Percentiles rank a stretch among this genome's conserved stretches.
Conservation (phyloP, 2,888 invertebrate genomes). For the Geotrupes spiniger region DNA sequence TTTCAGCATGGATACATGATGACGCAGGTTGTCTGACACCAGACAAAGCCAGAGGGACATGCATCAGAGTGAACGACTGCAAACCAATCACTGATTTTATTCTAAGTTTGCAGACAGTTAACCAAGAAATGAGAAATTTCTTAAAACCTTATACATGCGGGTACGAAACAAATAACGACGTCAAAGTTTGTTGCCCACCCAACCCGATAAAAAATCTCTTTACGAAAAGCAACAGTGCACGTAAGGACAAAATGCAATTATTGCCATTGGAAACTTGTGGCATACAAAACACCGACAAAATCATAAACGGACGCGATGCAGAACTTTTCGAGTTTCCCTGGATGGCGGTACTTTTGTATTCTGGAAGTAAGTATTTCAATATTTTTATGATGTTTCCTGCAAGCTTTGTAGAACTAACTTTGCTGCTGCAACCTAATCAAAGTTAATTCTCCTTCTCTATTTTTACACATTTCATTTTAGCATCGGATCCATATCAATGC, state of each 20-base stretch:
- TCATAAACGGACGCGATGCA: slow-evolving; percentile 59
- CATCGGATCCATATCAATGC: too few species aligned
- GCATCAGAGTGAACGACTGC: slow-evolving; percentile 4
- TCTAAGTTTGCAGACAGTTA: background rate
- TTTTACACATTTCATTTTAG: too few species aligned
- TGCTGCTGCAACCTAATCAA: too few species aligned
- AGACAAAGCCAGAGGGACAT: slow-evolving; percentile 2
- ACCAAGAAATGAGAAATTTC: background rate
- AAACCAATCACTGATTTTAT: slow-evolving; percentile 6
- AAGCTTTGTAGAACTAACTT: too few species aligned
- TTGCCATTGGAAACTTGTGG: slow-evolving; percentile 56
- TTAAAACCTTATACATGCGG: slow-evolving; percentile 7
- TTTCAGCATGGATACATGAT: slow-evolving; percentile 11
- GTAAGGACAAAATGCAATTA: slow-evolving; percentile 36
- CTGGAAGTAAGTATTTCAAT: slow-evolving; percentile 25
- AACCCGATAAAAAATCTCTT: slow-evolving; percentile 6
- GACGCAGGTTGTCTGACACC: slow-evolving; percentile 12
- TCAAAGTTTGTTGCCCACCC: slow-evolving; percentile 23
- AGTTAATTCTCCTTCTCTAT: too few species aligned
- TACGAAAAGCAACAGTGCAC: slow-evolving; percentile 38
- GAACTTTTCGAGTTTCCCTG: slow-evolving; percentile 66
- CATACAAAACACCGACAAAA: slow-evolving; percentile 43
- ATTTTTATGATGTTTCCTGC: too few species aligned
- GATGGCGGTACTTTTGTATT: slow-evolving; percentile 70
- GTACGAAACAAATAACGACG: background rate